A percentile compares a stretch with the other conserved stretches of the same genome.
Conservation (phyloP, 2,888 invertebrate genomes). For the Seira musarum region DNA sequence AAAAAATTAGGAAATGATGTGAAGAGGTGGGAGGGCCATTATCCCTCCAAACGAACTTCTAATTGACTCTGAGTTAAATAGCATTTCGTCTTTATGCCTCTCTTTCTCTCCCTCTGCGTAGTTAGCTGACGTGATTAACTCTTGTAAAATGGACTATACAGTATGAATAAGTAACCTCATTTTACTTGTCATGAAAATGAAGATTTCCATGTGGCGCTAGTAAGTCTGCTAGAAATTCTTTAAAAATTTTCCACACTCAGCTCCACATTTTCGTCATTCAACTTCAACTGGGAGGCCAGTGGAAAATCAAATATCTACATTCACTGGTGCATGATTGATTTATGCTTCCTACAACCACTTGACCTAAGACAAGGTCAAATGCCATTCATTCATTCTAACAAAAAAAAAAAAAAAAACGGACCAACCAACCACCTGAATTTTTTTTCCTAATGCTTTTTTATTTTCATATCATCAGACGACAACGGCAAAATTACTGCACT, state of each 20-base stretch:
- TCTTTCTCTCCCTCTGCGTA: not conserved
- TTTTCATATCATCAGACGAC: too few species aligned
- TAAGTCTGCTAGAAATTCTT: not conserved
- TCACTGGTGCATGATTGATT: not conserved
- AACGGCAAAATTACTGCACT: too few species aligned
- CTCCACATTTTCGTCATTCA: not conserved
- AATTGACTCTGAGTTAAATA: not conserved
- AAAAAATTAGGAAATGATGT: slow-evolving; percentile 18
- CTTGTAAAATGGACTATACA: not conserved
- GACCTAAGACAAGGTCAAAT: slow-evolving; percentile 50
- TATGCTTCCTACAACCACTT: slow-evolving; percentile 25
- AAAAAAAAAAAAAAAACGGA: too few species aligned
- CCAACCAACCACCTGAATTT: too few species aligned
- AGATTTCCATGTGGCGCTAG: not conserved
- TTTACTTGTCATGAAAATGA: not conserved
- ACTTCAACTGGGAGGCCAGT: not conserved
- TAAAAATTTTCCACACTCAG: not conserved
- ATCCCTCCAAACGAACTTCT: not conserved
- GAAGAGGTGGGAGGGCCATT: not conserved
- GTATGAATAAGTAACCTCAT: not conserved
- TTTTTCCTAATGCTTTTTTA: too few species aligned
- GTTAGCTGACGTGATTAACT: not conserved
- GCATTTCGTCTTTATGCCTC: not conserved
- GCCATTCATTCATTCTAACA: not conserved
- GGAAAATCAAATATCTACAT: not conserved